Base-by-base conservation (phyloP, 2,888 invertebrate genomes). In the Strigamia crassipes region DNA sequence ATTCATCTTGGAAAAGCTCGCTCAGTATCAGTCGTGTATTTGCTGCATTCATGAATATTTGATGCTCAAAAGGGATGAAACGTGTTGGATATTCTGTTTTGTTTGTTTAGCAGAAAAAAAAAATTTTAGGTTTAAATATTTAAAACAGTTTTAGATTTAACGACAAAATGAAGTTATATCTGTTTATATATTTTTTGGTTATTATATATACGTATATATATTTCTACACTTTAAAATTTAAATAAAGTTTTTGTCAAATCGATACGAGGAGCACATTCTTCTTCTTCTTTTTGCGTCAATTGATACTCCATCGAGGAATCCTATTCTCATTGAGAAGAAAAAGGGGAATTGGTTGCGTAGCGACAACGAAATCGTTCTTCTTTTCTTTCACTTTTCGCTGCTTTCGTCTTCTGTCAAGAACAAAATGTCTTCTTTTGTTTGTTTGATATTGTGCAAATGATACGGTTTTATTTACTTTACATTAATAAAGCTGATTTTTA, bases 221-320 rank as follows among this genome's bases (percentile, higher is more conserved):
- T 27, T 27, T 27, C 27, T 27, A 27, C 3, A 27, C 27, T 1
- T 38, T 10, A 9, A 38, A 38, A 38, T 38, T 38, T 38, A 38
- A 38, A 38, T 38, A 38, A 38, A 38, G 10, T 9, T 38, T 38
- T 38, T 38, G 38, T 38, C 5, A 66, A 21, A 66, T 66, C 61
- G 61, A 66, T 66, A 18, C 10, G 38, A 38, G 21, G 21, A 66
- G 21, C 61, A 66, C 61, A 66, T 66, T 66, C 12, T 66, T 66
- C 12, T 66, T 66, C 18, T 46, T 46, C 18, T 66, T 66, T 66
- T 15, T 66, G 23, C 21, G 61, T 21, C 61, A 66, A 66, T 66
- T 66, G 61, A 66, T 66, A 66, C 61, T 66, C 61, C 61, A 66
- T 66, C 61, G 61, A 66, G 61, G 21, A 66, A 66, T 66, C 21